These are phyloP conservation scores for Paelopatides confundens DNA, from an alignment of 53 echinoderm and acorn worm genomes.

Conservation along the genomic window DNA sequence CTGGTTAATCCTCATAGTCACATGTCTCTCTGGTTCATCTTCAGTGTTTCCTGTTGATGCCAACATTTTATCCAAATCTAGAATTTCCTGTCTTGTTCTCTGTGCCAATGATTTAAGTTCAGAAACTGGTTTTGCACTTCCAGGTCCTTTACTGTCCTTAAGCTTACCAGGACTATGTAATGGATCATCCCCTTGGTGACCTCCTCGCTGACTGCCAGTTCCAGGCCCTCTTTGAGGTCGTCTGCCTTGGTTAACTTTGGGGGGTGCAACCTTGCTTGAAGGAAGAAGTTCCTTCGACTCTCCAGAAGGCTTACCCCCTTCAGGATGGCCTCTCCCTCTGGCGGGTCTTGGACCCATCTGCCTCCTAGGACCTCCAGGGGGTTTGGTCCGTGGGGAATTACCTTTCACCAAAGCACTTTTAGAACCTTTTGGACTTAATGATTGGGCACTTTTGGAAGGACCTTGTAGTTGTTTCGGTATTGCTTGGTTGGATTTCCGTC, in stretches of 20 bases:
- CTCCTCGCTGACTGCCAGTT: neutral
- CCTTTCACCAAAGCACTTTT: neutral
- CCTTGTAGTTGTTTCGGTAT: conserved; percentile 47
- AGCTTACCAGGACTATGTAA: conserved; percentile 7
- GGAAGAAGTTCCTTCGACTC: conserved; percentile 45
- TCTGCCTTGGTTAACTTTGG: conserved; percentile 33
- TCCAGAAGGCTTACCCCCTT: conserved; percentile 40
- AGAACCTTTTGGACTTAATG: conserved; percentile 3
- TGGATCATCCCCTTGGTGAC: neutral
- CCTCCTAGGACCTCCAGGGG: conserved; percentile 62
- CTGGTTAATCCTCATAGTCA: neutral
- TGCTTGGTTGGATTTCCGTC: conserved; percentile 36
- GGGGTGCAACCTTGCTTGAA: conserved; percentile 39
- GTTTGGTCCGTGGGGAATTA: conserved; percentile 46
- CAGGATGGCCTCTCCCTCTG: conserved; percentile 16
- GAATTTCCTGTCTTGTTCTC: conserved; percentile 77
- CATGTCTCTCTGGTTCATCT: neutral
- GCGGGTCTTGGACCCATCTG: conserved; percentile 34
- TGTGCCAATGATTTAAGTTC: conserved; percentile 79
- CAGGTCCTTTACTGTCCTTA: conserved; percentile 62
- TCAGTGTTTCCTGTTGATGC: conserved; percentile 64
- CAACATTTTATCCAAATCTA: conserved; percentile 86
- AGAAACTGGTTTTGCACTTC: conserved; percentile 83
- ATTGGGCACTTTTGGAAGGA: conserved; percentile 41
- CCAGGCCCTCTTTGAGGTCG: conserved; percentile 52